A percentile compares a stretch with the other conserved stretches of the same genome.
These are phyloP conservation scores for Ceryle rudis DNA, from an alignment of 2,797 vertebrate species.

Conservation along the genomic window DNA sequence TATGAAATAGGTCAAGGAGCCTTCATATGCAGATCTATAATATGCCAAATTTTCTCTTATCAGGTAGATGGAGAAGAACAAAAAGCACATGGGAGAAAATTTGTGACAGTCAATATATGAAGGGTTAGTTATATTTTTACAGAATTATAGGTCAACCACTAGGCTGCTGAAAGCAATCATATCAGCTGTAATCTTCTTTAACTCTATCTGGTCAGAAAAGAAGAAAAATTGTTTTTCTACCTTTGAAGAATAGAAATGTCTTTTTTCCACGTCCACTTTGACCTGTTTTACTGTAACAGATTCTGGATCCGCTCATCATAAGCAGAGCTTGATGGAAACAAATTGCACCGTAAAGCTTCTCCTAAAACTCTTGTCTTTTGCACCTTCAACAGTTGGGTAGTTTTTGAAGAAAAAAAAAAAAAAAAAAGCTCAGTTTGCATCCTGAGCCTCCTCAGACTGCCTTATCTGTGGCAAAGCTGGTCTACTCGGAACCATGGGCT, in stretches of 20 bases:
- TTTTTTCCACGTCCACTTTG: slow-evolving; percentile 1
- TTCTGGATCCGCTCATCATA: not conserved
- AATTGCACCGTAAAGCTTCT: not conserved
- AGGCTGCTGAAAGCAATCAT: slow-evolving; percentile 24
- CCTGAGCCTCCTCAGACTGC: not conserved
- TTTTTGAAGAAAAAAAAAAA: not conserved
- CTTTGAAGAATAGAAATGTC: slow-evolving; percentile 52
- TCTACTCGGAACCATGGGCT: not conserved
- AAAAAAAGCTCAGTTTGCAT: not conserved
- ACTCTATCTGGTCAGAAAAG: slow-evolving; percentile 39
- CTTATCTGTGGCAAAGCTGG: slow-evolving; percentile 25
- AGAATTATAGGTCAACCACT: slow-evolving; percentile 30
- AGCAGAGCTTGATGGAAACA: slow-evolving; percentile 26
- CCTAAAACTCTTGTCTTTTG: slow-evolving; percentile 39
- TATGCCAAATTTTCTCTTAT: not conserved
- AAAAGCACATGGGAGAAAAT: not conserved
- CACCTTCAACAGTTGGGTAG: slow-evolving; percentile 3
- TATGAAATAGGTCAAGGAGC: not conserved
- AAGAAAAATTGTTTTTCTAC: slow-evolving; percentile 55
- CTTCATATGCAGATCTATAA: not conserved
- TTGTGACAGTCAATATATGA: not conserved
- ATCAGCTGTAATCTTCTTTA: slow-evolving; percentile 44
- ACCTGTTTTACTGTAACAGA: slow-evolving; percentile 22
- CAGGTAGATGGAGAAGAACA: not conserved
- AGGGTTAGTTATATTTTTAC: slow-evolving; percentile 7